Evolutionary conservation across 2,113 vertebrate species (phyloP), one percentile per base, ranked within the genome.

Genomic region (Thryonomys swinderianus): DNA sequence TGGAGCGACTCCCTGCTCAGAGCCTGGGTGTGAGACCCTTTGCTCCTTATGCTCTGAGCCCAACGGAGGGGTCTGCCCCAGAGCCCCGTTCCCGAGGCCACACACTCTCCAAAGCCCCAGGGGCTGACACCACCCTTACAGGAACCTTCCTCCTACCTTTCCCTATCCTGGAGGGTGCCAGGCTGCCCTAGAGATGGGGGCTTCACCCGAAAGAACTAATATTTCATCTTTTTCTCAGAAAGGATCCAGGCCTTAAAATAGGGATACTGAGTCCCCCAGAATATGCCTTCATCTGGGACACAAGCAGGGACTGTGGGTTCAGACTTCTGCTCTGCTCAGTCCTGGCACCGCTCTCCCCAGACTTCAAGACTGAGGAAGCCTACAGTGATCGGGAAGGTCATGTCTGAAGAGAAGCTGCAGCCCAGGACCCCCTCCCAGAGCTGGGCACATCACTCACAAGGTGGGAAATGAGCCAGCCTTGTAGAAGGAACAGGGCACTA

Each of bases 1-100:
- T 96, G 95, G 92, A 92, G 69, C 64, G 40, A 95, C 94, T 51
- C 96, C 97, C 88, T 69, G 86, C 96, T 98, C 95, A 93, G 96
- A 96, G 82, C 42, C 79, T 81, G 79, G 87, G 87, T 57, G 69
- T 81, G 73, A n/a, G n/a, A 90, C 61, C 18, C 0, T 2, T 71
- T 69, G 66, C 62, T 85, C 62, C 57, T 62, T 30, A n/a, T 42
- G 69, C 81, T 96, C 96, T 89, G 87, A 97, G 96, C 96, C 83
- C 73, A 96, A 93, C 1, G 27, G 74, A 66, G 93, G 95, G 81
- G 95, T 97, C 93, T 59, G 78, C 42, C 96, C 97, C 97, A 97
- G 95, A 78, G 93, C 78, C 92, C 97, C 97, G 93, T 69, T 80
- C 95, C 97, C 76, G 61, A 34, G 86, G 67, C 95, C 95, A 83